These are phyloP conservation scores for Lapara coniferarum DNA, from an alignment of 2,888 invertebrate genomes.

Conservation along the genomic window DNA sequence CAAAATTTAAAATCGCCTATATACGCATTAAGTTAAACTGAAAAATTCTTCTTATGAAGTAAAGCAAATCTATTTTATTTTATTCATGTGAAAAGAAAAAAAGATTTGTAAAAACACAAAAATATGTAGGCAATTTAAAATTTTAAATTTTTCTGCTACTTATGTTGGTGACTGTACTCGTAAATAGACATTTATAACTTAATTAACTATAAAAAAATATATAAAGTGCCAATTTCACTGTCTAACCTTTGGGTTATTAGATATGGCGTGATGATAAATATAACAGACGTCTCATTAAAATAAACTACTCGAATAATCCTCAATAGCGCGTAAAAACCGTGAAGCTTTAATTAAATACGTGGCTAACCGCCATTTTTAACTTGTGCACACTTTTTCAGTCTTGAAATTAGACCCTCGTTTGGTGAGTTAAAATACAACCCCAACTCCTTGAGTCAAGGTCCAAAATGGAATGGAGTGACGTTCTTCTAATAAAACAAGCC, in stretches of 20 bases:
- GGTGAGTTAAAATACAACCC: conserved; percentile 36
- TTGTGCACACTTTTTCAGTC: conserved; percentile 35
- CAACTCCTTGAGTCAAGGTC: conserved; percentile 37
- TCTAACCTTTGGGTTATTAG: neutral
- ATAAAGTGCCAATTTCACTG: neutral
- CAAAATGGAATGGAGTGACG: conserved; percentile 34
- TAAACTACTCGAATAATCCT: conserved; percentile 21
- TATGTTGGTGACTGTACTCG: too few species aligned
- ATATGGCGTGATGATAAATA: conserved; percentile 3
- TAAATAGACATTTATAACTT: neutral
- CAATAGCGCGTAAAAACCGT: conserved; percentile 11
- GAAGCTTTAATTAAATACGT: conserved; percentile 40
- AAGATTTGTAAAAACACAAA: too few species aligned
- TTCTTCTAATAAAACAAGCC: conserved; percentile 61
- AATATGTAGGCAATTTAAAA: too few species aligned
- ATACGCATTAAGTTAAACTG: too few species aligned
- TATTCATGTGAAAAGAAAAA: too few species aligned
- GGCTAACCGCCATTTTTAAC: conserved; percentile 29
- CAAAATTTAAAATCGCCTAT: too few species aligned
- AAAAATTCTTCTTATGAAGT: too few species aligned
- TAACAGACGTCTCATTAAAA: conserved; percentile 2
- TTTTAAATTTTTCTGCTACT: too few species aligned
- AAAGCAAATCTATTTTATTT: too few species aligned
- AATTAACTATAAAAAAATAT: neutral
- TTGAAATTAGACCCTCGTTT: conserved; percentile 35